These are phyloP conservation scores for Thaleichthys pacificus DNA, from an alignment of 2,797 vertebrate species.

Conservation along the genomic window DNA sequence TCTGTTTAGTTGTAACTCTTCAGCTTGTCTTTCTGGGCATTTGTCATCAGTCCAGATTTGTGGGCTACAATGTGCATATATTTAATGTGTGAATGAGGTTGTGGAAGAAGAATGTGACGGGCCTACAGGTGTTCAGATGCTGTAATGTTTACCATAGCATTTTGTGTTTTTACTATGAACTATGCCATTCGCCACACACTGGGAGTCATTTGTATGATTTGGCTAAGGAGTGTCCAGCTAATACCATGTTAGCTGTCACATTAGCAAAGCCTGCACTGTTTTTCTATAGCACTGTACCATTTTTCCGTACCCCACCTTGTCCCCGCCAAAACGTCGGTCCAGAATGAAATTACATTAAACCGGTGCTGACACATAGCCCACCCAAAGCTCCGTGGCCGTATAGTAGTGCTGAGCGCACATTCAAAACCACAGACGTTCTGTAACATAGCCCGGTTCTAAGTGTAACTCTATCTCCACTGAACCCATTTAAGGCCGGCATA, in stretches of 20 bases:
- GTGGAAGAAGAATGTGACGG: not conserved
- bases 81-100: too few relatives aligned
- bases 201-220: conserved; percentile 41
- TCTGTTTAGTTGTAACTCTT: too few relatives aligned
- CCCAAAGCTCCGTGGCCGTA: conserved; percentile 61
- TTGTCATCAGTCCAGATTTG: too few relatives aligned
- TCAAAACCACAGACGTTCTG: conserved; percentile 63
- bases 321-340: conserved; percentile 55
- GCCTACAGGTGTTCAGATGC: not conserved
- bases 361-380: conserved; percentile 66
- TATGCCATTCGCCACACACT: conserved; percentile 1
- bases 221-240: conserved; percentile 39
- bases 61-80: too few relatives aligned
- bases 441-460: conserved; percentile 65
- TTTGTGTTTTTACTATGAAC: not conserved
- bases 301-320: conserved; percentile 49
- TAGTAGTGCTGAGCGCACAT: conserved; percentile 52
- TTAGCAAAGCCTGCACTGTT: conserved; percentile 67
- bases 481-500: conserved; percentile 65
- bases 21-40: too few relatives aligned
- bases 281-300: conserved; percentile 62
- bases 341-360: conserved; percentile 73
- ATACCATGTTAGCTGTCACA: conserved; percentile 69
- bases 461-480: conserved; percentile 70
- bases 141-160: not conserved